Evolutionary conservation across 2,113 vertebrate genomes (phyloP).

Genomic region (Gopherus flavomarginatus): DNA sequence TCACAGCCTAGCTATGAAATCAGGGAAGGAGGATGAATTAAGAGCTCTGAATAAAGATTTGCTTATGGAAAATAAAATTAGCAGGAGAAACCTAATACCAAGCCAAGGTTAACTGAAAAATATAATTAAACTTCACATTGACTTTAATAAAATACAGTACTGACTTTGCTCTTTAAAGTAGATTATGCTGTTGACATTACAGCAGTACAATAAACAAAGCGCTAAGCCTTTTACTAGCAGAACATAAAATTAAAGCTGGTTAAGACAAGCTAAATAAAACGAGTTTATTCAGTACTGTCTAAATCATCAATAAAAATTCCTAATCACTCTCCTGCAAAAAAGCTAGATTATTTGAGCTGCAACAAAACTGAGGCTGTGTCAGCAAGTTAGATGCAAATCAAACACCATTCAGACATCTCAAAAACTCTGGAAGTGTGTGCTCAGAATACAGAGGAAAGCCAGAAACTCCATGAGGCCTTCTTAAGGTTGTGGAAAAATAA

Average conservation of each 20-base stretch:
- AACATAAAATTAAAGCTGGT: conserved; percentile 72
- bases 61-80: conserved; percentile 59
- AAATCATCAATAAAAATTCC: conserved; percentile 69
- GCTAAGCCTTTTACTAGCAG: conserved; percentile 62
- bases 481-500: conserved; percentile 25
- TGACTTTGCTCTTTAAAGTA: conserved; percentile 74
- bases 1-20: background rate
- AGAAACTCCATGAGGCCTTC: conserved; percentile 31
- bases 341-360: conserved; percentile 66
- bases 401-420: conserved; percentile 60
- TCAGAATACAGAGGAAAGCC: conserved; percentile 56
- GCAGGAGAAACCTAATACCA: conserved; percentile 46
- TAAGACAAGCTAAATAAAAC: conserved; percentile 68
- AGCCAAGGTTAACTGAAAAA: conserved; percentile 72
- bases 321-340: conserved; percentile 60
- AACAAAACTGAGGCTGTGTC: conserved; percentile 65
- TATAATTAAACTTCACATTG: conserved; percentile 75
- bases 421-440: conserved; percentile 32
- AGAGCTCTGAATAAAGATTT: conserved; percentile 54
- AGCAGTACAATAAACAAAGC: conserved; percentile 62
- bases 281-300: conserved; percentile 54
- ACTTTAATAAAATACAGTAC: conserved; percentile 72
- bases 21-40: background rate
- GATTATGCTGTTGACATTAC: conserved; percentile 70
- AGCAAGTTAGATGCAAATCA: conserved; percentile 66